These are phyloP conservation scores for Stegodyphus mimosarum DNA, from an alignment of 1,140 invertebrate species.

Conservation along the genomic window DNA sequence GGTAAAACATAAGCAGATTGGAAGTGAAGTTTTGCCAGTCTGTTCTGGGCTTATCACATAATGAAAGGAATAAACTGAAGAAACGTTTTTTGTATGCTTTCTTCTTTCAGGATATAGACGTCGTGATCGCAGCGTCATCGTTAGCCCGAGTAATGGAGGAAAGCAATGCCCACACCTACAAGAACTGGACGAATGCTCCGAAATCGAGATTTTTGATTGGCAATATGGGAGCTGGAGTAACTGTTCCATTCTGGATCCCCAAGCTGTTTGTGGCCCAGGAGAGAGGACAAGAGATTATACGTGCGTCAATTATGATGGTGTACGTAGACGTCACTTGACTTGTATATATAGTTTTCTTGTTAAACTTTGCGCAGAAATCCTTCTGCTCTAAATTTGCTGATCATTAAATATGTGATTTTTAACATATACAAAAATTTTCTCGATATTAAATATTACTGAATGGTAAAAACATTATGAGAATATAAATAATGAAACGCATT, in stretches of 20 bases:
- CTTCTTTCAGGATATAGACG: not conserved
- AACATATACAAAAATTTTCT: no score
- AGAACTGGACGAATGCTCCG: constrained; percentile 21
- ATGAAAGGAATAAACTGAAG: no score
- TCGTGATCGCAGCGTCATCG: constrained; percentile 7
- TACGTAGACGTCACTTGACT: not conserved
- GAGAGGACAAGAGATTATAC: constrained; percentile 59
- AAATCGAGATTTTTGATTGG: constrained; percentile 22
- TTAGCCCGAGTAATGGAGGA: constrained; percentile 5
- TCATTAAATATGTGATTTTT: no score
- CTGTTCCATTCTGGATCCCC: constrained; percentile 16
- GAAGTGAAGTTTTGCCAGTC: no score
- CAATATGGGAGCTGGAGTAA: constrained; percentile 33
- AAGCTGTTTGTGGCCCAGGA: constrained; percentile 61
- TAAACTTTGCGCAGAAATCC: no score
- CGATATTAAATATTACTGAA: no score
- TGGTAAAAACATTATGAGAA: no score
- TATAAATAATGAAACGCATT: no score
- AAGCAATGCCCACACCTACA: constrained; percentile 26
- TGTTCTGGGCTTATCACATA: no score
- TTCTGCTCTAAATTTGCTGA: no score
- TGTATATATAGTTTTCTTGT: not conserved
- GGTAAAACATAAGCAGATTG: no score
- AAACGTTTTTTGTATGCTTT: not conserved
- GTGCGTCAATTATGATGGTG: constrained; percentile 22